Conservation (phyloP, 1,140 invertebrate species). For the Panulirus ornatus region DNA sequence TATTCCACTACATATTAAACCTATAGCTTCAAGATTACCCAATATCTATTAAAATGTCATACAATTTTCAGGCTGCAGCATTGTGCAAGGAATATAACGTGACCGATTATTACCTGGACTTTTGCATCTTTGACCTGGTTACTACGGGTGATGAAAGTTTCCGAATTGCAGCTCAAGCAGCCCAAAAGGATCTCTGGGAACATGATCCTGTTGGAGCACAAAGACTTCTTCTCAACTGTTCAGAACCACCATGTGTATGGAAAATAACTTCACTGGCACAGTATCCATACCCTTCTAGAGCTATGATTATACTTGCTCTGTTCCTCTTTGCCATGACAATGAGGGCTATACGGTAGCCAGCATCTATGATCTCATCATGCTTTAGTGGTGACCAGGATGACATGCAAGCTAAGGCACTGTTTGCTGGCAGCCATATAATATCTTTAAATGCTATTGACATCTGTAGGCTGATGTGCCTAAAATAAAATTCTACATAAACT, state of each 20-base stretch:
- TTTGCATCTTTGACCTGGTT: conserved; percentile 83
- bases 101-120: conserved; percentile 82
- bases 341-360: conserved; percentile 11
- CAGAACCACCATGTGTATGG: conserved; percentile 68
- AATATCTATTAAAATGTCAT: too few relatives aligned
- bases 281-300: not conserved
- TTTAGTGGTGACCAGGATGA: not conserved
- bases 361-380: not conserved
- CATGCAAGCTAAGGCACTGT: not conserved
- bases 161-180: conserved; percentile 79
- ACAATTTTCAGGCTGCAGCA: conserved; percentile 78
- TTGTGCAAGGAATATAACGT: conserved; percentile 78
- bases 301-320: not conserved
- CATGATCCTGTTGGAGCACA: conserved; percentile 77
- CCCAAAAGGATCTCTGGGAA: conserved; percentile 79
- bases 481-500: not conserved
- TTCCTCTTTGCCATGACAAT: not conserved
- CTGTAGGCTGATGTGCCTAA: not conserved
- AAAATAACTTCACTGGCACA: conserved; percentile 41
- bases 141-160: conserved; percentile 80
- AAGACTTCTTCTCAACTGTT: conserved; percentile 71
- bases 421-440: not conserved
- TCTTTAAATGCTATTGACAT: not conserved
- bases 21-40: too few relatives aligned
- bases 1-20: too few relatives aligned